Base-by-base conservation (phyloP, 30 jellyfish, hydroid and myxozoan species). In the Hydractinia echinata region DNA sequence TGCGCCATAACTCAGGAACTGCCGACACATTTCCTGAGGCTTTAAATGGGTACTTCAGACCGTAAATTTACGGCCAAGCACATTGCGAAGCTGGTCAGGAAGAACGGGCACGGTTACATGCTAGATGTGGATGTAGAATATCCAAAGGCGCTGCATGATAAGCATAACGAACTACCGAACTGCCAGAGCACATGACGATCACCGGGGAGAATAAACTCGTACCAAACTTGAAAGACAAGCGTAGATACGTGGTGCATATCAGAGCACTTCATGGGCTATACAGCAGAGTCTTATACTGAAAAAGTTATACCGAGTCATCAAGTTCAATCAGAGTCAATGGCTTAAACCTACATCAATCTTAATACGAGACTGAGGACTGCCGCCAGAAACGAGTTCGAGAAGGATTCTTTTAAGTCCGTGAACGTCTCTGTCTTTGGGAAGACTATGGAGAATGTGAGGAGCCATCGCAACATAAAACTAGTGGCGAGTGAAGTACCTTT, bases 381-480 rank as follows among this genome's bases (percentile, higher is more conserved):
- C 21, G 86, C 86, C 30, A 67, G 13, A 5, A 82, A 82, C 55
- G 80, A 82, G 15, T 67, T 82, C 66, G 89, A 82, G 56, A 72
- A 82, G 81, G 79, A 82, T 20, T 82, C 72, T 71, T 82, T 82
- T 54, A 82, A 84, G 76, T 85, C 76, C 5, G 60, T 73, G 89
- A 83, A 83, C 81, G 76, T 53, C 44, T 76, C 91, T 7, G 89
- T 83, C 55, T 73, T 83, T 73, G 91, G 91, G 16, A 83, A 83
- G 61, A 69, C 91, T 15, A 82, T 82, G 77, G 89, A 72, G 58
- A 82, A 82, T 68, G 56, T 82, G 16, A 49, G 73, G 48, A 82
- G 56, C 1, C 54, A 21, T 51, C 70, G 19, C n/a, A 56, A 67
- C 53, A 67, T 82, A 30, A 67, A 55, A 54, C 21, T 82, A 53